Base-by-base conservation (phyloP, 2,113 vertebrate genomes). In the Lophotis ruficrista region DNA sequence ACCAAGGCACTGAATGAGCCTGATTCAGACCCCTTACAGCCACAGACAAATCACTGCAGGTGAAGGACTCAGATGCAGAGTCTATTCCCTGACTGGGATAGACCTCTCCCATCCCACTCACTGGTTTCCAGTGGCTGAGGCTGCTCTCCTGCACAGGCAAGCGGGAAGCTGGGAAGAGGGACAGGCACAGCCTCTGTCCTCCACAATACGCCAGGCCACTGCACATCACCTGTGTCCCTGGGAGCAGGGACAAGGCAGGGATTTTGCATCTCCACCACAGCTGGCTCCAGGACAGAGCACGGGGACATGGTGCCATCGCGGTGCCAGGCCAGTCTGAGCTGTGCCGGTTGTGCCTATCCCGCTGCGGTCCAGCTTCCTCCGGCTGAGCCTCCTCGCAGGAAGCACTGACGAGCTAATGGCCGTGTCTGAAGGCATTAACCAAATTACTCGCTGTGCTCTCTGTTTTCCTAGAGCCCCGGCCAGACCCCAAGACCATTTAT, bases 401-500 rank as follows among this genome's bases (percentile, higher is more conserved):
- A 92, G 93, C 41, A 2, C 86, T 10, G 69, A 5, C 1, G 35
- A 86, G 76, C 61, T 83, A 25, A 77, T 31, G 58, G 68, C 6
- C 4, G 23, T 76, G 83, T 85, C 70, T 76, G 88, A 72, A 60
- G 5, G 14, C 15, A 64, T 93, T 76, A 89, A 60, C 72, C 89
- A 87, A 95, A 94, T 87, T 27, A 58, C 60, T 83, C 9, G 3
- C 54, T 33, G 77, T 5, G 2, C 47, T 38, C 75, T 45, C n/a
- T 57, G 94, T 45, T 93, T 89, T 87, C 83, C 91, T 43, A 83
- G 51, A 88, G 83, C 83, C 88, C 31, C 35, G 0, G 95, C 93
- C 96, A 96, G 94, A 87, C 43, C 94, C 91, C 23, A 24, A 60
- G 47, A 89, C 83, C 84, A 79, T 96, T 97, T 95, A 8, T 95